Conservation (phyloP, 2,797 vertebrate species). For the Nasua narica region DNA sequence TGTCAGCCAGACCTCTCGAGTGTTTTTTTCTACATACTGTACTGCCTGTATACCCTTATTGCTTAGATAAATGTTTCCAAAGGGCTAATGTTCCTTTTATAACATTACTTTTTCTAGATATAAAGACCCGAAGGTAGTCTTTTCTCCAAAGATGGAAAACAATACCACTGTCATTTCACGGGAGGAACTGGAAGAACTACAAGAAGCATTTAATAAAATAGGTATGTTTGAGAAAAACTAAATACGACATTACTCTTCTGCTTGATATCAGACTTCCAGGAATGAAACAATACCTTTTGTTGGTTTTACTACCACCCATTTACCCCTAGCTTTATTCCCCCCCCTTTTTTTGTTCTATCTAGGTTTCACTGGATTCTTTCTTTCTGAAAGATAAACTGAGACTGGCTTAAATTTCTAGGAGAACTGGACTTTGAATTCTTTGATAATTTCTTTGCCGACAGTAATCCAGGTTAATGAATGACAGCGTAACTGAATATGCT, state of each 20-base stretch:
- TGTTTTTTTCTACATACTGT: neutral
- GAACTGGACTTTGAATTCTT: conserved; percentile 65
- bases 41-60: neutral
- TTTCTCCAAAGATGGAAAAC: conserved; percentile 87
- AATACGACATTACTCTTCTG: neutral
- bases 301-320: neutral
- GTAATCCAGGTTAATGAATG: conserved; percentile 75
- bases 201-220: conserved; percentile 95
- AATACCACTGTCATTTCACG: conserved; percentile 92
- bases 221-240: conserved; percentile 82
- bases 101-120: conserved; percentile 66
- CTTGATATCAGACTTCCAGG: neutral
- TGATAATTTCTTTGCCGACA: conserved; percentile 48
- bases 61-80: neutral
- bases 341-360: neutral
- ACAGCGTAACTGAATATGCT: conserved; percentile 58
- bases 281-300: neutral
- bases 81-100: conserved; percentile 39
- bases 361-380: conserved; percentile 46
- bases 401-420: conserved; percentile 57
- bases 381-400: conserved; percentile 34
- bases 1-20: neutral
- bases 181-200: conserved; percentile 94
- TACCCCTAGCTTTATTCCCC: neutral
- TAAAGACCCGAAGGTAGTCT: conserved; percentile 50